Conservation (phyloP, 35 echinoderm and acorn worm genomes). For the Apostichopus parvimensis region DNA sequence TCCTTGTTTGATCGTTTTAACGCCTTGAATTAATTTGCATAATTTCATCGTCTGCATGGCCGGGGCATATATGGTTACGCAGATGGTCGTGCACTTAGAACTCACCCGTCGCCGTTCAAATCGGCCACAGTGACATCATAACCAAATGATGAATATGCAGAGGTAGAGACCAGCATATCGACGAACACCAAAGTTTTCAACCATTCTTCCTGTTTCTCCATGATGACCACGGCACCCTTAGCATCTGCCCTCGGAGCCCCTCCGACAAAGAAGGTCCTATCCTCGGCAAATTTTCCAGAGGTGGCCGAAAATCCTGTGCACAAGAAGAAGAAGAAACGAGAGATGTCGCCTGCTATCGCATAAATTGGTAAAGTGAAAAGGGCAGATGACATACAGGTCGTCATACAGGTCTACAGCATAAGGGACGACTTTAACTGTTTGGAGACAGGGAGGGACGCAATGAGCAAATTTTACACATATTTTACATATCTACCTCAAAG, state of each 20-base stretch:
- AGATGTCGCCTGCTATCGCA: no score
- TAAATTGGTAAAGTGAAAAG: no score
- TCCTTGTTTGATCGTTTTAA: no score
- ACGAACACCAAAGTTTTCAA: slow-evolving; percentile 3
- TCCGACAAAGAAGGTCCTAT: slow-evolving; percentile 32
- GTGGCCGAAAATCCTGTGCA: slow-evolving; percentile 72
- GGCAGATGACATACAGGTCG: neutral
- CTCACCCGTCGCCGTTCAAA: slow-evolving; percentile 93
- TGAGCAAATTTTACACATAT: no score
- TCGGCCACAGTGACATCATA: slow-evolving; percentile 82
- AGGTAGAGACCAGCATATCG: slow-evolving; percentile 44
- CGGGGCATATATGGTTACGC: no score
- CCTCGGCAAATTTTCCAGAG: slow-evolving; percentile 53
- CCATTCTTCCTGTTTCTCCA: slow-evolving; percentile 7
- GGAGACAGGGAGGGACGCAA: neutral
- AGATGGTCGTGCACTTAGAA: neutral
- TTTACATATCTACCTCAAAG: no score
- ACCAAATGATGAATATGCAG: slow-evolving; percentile 74
- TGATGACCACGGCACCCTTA: slow-evolving; percentile 71
- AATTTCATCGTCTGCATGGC: no score
- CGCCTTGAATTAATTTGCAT: no score
- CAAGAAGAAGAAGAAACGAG: no score
- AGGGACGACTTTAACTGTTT: neutral
- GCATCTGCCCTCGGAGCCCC: slow-evolving; percentile 72
- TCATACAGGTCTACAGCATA: neutral